Percentiles rank a stretch among this genome's conserved stretches.
These are phyloP conservation scores for Sebastes flavidus DNA, from an alignment of 2,797 vertebrate species.

Conservation along the genomic window DNA sequence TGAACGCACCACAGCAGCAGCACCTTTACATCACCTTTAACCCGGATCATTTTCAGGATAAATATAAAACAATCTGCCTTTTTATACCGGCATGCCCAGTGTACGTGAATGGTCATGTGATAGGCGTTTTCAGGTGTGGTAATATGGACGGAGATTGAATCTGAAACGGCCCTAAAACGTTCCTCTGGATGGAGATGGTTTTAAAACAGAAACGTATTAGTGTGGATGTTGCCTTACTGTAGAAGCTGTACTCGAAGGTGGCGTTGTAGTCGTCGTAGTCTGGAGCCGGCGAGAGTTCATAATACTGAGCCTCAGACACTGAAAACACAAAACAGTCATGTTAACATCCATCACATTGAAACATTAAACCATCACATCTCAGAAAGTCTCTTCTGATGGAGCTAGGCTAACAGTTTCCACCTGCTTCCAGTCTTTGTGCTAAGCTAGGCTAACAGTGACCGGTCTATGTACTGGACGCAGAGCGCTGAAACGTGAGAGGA, in stretches of 20 bases:
- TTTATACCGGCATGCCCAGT: too few relatives aligned
- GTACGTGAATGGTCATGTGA: too few relatives aligned
- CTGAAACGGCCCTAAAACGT: too few relatives aligned
- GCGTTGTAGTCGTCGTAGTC: constrained; percentile 74
- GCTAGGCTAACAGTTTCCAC: neutral
- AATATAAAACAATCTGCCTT: neutral
- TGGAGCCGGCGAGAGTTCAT: constrained; percentile 38
- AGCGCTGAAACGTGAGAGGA: neutral
- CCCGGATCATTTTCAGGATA: neutral
- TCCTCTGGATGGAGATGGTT: too few relatives aligned
- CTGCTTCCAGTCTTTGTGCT: neutral
- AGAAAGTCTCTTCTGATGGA: neutral
- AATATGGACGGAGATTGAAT: too few relatives aligned
- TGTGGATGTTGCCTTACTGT: constrained; percentile 55
- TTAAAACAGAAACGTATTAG: too few relatives aligned
- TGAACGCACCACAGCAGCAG: neutral
- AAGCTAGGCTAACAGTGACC: neutral
- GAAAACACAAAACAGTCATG: neutral
- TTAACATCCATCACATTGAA: neutral
- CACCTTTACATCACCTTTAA: neutral
- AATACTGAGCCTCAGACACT: constrained; percentile 30
- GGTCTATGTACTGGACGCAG: neutral
- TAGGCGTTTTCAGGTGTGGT: too few relatives aligned
- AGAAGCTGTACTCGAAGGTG: constrained; percentile 74
- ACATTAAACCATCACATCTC: neutral